phyloP scores from a whole-genome alignment of 2,797 vertebrate species.

The Columba guinea region DNA sequence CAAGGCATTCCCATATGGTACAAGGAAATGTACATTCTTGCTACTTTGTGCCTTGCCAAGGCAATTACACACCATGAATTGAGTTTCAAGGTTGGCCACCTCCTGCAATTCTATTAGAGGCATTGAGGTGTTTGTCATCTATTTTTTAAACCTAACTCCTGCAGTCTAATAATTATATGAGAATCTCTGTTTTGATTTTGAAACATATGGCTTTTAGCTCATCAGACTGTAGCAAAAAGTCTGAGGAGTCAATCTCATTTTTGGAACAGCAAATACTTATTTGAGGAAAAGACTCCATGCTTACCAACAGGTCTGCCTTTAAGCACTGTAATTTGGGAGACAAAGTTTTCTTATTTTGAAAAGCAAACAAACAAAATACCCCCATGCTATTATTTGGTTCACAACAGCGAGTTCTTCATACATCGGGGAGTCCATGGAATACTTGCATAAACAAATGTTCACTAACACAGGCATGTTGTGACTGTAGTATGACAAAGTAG shows the following conservation, averaged over 20 bases:
- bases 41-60: constrained; percentile 30
- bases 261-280: neutral
- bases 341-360: neutral
- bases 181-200: constrained; percentile 15
- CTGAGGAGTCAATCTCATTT: constrained; percentile 24
- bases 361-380: neutral
- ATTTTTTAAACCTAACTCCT: neutral
- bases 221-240: neutral
- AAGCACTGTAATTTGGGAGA: rapidly evolving
- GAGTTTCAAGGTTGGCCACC: constrained; percentile 48
- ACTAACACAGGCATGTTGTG: rapidly evolving
- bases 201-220: constrained; percentile 8
- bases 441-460: neutral
- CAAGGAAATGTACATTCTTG: constrained; percentile 6
- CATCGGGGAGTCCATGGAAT: rapidly evolving
- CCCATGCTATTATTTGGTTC: neutral
- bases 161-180: constrained; percentile 8
- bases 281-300: neutral
- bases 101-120: constrained; percentile 19
- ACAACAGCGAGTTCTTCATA: neutral
- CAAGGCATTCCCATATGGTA: constrained; percentile 5
- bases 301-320: neutral
- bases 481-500: neutral
- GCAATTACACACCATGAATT: constrained; percentile 48
- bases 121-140: neutral